These are phyloP conservation scores for Drosophila pseudotalamancana DNA, from an alignment of 2,888 invertebrate species.

Conservation along the genomic window DNA sequence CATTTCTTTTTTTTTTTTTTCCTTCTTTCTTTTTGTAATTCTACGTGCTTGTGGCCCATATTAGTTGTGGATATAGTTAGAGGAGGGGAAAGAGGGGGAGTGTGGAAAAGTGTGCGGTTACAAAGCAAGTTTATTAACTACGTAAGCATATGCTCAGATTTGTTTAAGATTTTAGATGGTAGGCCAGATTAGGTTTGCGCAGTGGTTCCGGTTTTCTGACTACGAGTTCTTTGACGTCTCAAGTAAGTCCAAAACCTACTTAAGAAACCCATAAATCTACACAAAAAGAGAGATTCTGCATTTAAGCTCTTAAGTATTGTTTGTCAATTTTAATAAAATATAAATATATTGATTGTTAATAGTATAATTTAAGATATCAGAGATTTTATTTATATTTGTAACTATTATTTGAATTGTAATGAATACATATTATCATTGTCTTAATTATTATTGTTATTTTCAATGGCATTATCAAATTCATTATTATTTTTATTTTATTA, in stretches of 20 bases:
- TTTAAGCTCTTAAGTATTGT: not conserved
- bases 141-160: slow-evolving; percentile 1
- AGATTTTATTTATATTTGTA: too few species aligned
- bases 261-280: not conserved
- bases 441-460: not conserved
- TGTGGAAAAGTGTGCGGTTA: slow-evolving; percentile 41
- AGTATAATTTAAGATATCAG: not conserved
- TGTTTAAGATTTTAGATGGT: not conserved
- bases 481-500: not conserved
- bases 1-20: slow-evolving; percentile 17
- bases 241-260: not conserved
- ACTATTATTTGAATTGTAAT: too few species aligned
- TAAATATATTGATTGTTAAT: not conserved
- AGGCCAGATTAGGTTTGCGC: not conserved
- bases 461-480: not conserved
- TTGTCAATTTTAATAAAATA: not conserved
- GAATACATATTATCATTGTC: too few species aligned
- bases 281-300: not conserved
- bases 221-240: not conserved
- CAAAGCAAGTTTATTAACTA: slow-evolving; percentile 44
- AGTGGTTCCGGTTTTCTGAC: not conserved
- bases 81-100: not conserved
- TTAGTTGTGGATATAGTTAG: slow-evolving; percentile 31
- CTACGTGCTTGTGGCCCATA: slow-evolving; percentile 65
- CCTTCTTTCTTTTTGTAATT: slow-evolving; percentile 21